Evolutionary conservation across 2,113 vertebrate species (phyloP).

Genomic region (Leucopsar rothschildi): DNA sequence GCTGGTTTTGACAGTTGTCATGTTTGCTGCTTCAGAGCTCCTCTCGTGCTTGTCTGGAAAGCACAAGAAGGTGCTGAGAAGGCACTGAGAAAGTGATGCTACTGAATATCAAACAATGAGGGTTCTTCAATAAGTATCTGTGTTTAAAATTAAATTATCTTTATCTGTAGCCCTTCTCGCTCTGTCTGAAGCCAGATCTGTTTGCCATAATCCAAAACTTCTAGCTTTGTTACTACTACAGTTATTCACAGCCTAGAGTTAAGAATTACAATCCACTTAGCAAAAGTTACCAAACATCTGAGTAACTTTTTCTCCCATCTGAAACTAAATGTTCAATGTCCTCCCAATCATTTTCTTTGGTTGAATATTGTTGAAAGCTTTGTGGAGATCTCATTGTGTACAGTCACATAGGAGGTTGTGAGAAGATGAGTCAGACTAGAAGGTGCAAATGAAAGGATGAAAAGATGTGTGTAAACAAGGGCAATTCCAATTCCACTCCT

Average conservation of each 20-base stretch:
- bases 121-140: neutral
- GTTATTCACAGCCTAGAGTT: neutral
- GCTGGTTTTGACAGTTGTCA: neutral
- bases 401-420: rapidly evolving
- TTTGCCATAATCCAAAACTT: neutral
- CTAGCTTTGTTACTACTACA: neutral
- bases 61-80: neutral
- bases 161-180: neutral
- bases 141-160: neutral
- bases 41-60: neutral
- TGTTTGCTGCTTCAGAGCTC: neutral
- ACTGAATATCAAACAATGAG: neutral
- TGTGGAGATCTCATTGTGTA: neutral
- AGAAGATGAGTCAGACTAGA: neutral
- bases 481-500: neutral
- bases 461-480: neutral
- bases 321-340: neutral
- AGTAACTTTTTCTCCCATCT: neutral
- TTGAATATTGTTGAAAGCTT: neutral
- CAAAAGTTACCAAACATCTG: neutral
- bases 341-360: neutral
- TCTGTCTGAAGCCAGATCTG: neutral
- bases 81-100: neutral
- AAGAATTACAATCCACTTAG: neutral
- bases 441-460: neutral